phyloP scores from a whole-genome alignment of 2,888 invertebrate genomes.

The Drosophila cognata region DNA sequence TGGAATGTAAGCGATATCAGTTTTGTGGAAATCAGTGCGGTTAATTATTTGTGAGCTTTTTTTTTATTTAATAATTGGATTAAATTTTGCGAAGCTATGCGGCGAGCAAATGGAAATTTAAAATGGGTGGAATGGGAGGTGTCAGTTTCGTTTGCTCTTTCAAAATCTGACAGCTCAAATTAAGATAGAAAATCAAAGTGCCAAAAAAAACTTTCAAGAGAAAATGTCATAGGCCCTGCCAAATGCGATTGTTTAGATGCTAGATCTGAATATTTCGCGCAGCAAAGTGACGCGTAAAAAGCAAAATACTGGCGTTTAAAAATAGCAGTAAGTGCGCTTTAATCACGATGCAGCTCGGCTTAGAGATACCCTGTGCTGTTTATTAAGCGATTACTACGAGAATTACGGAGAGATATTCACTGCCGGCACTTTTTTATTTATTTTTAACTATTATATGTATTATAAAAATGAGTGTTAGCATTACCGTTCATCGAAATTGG shows the following conservation, averaged over 20 bases:
- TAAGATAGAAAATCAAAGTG: slow-evolving; percentile 38
- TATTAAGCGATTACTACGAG: not conserved
- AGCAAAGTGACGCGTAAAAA: not conserved
- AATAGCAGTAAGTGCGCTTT: not conserved
- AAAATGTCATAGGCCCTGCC: slow-evolving; percentile 7
- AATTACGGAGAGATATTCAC: not conserved
- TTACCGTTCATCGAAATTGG: not conserved
- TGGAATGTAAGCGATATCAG: slow-evolving; percentile 40
- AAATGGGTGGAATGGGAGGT: not conserved
- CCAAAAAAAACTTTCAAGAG: slow-evolving; percentile 38
- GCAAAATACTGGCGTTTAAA: slow-evolving; percentile 26
- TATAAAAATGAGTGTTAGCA: not conserved
- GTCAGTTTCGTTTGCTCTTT: not conserved
- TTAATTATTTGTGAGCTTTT: slow-evolving; percentile 49
- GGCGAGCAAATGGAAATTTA: slow-evolving; percentile 2
- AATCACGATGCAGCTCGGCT: not conserved
- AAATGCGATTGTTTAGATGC: slow-evolving; percentile 25
- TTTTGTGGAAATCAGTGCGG: slow-evolving; percentile 55
- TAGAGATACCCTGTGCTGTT: not conserved
- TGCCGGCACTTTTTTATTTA: not conserved
- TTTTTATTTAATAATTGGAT: slow-evolving; percentile 59
- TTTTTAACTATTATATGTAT: not conserved
- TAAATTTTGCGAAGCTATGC: slow-evolving; percentile 33
- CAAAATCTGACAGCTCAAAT: slow-evolving; percentile 49
- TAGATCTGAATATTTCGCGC: slow-evolving; percentile 40